Conservation (phyloP, 2,797 vertebrate genomes). For the Decapterus maruadsi region DNA sequence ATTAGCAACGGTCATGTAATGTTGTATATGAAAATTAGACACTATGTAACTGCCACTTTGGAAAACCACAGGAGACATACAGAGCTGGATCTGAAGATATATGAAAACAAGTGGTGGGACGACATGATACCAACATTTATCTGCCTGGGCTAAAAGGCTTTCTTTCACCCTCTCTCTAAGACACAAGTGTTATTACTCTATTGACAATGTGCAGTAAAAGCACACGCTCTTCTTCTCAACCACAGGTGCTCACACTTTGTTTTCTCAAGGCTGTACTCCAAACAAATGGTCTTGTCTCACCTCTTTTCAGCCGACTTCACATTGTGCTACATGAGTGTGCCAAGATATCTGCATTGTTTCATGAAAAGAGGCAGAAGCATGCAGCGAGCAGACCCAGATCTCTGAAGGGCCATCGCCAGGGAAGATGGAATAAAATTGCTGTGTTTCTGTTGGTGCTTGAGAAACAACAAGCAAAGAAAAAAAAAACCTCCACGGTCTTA, state of each 20-base stretch:
- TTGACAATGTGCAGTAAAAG: neutral
- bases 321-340: neutral
- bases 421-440: neutral
- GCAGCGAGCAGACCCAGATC: slow-evolving; percentile 8
- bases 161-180: neutral
- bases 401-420: slow-evolving; percentile 5
- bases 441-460: slow-evolving; percentile 19
- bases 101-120: neutral
- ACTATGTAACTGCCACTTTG: neutral
- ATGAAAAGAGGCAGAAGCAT: slow-evolving; percentile 16
- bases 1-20: neutral
- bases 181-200: neutral
- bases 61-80: neutral
- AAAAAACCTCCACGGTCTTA: slow-evolving; percentile 19
- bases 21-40: too few relatives aligned
- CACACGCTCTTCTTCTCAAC: neutral
- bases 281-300: slow-evolving; percentile 13
- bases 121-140: neutral
- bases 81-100: neutral
- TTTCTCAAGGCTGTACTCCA: slow-evolving; percentile 22
- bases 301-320: slow-evolving; percentile 3
- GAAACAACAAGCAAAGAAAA: neutral
- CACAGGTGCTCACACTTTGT: slow-evolving; percentile 22
- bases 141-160: neutral
- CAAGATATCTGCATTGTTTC: slow-evolving; percentile 7